Evolutionary conservation across 1,140 invertebrate species (phyloP), one percentile per base, ranked within the genome.

Genomic region (Plectrocnemia conspersa): DNA sequence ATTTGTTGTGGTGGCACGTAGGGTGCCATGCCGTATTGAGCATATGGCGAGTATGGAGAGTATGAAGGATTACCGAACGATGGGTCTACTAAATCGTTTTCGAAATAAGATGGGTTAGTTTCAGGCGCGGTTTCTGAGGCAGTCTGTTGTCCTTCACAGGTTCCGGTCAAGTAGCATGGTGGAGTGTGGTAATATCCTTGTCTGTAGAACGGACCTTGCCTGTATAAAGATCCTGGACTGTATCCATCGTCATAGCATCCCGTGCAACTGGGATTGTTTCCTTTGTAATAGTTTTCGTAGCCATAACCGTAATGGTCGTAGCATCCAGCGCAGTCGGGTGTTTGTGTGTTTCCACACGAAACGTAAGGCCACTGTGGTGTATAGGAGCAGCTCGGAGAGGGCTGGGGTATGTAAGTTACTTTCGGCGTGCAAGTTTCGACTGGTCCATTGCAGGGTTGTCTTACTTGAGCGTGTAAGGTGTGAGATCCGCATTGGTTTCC

Each of bases 281-380:
- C 35, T 9, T 52, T 52, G 35, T 57, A 27, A 47, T 60, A 57
- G 15, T 42, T 23, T 10, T 54, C 15, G 40, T 49, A 59, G 1
- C 60, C 60, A 33, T 56, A 56, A 1, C 56, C 61, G 24, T 63
- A 63, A 35, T 63, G 61, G 41, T 63, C 61, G 44, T 63, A 63
- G 52, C 61, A 63, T 4, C 61, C 61, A 10, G 24, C 54, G 36
- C 61, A 63, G 6, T 42, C 7, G 1, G 11, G 2, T 32, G 9
- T 11, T 6, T 22, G 16, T 10, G 10, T 13, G 11, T 22, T 15
- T 24, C 54, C 61, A 47, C 61, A 63, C 0, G 38, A 32, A 0
- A 63, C 61, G 42, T 57, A 63, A 15, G 61, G 61, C 61, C 61
- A 63, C 13, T 23, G 13, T 1, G 29, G 32, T 16, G 29, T 29